These are phyloP conservation scores for Actinia equina DNA, from an alignment of 64 coral and sea anemone species.

Conservation along the genomic window DNA sequence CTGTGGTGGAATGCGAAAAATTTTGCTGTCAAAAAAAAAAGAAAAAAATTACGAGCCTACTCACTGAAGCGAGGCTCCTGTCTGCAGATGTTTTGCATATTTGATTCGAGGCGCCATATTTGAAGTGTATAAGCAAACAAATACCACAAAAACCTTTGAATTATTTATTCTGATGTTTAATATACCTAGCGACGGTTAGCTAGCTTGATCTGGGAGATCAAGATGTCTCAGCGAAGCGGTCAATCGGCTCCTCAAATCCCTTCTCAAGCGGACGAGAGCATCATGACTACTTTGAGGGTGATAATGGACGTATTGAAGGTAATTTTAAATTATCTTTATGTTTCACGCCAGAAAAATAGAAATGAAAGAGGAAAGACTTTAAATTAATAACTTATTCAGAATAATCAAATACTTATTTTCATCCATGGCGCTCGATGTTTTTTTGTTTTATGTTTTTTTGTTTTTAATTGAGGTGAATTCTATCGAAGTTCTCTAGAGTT, in stretches of 20 bases:
- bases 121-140: slow-evolving; percentile 72
- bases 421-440: too few relatives aligned
- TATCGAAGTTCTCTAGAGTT: not conserved
- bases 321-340: too few relatives aligned
- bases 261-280: slow-evolving; percentile 59
- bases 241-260: slow-evolving; percentile 10
- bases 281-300: slow-evolving; percentile 72
- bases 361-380: not conserved
- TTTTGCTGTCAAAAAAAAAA: too few relatives aligned
- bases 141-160: slow-evolving; percentile 4
- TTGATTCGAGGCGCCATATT: slow-evolving; percentile 77
- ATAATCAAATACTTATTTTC: not conserved
- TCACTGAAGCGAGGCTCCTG: not conserved
- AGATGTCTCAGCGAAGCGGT: slow-evolving; percentile 38
- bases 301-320: slow-evolving; percentile 93
- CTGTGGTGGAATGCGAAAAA: too few relatives aligned
- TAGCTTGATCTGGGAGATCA: slow-evolving; percentile 19
- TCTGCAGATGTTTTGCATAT: not conserved
- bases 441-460: too few relatives aligned
- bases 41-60: too few relatives aligned
- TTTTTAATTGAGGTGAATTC: not conserved
- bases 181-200: slow-evolving; percentile 14
- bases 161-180: slow-evolving; percentile 31
- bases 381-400: not conserved
- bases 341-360: not conserved